Evolutionary conservation across 2,888 invertebrate genomes (phyloP).

Genomic region (Drosophila fulvimacula): DNA sequence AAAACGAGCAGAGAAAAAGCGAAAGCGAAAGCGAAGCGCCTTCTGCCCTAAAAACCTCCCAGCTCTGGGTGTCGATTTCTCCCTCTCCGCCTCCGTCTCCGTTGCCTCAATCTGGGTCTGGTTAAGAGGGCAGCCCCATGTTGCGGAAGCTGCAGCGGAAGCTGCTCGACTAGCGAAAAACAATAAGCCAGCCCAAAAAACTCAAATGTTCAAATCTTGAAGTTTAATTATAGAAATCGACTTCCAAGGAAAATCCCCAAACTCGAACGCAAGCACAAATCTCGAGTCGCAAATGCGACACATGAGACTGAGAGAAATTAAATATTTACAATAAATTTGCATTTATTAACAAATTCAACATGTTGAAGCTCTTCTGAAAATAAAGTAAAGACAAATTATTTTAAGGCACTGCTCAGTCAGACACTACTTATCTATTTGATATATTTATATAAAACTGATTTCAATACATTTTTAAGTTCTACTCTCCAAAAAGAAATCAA

Average conservation of each 20-base stretch:
- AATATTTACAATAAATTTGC: background rate
- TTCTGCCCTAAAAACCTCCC: slow-evolving; percentile 12
- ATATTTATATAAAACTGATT: too few relatives aligned
- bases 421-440: too few relatives aligned
- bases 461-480: too few relatives aligned
- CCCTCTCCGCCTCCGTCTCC: background rate
- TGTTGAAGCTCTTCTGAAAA: too few relatives aligned
- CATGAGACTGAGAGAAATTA: background rate
- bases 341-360: background rate
- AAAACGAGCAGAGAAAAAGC: slow-evolving; percentile 58
- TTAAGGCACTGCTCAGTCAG: too few relatives aligned
- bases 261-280: background rate
- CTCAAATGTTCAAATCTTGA: slow-evolving; percentile 19
- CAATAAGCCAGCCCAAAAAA: slow-evolving; percentile 28
- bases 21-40: slow-evolving; percentile 17
- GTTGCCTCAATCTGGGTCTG: slow-evolving; percentile 7
- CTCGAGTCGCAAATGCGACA: background rate
- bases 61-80: background rate
- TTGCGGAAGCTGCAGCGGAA: slow-evolving; percentile 67
- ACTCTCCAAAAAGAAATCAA: too few relatives aligned
- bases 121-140: slow-evolving; percentile 4
- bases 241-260: background rate
- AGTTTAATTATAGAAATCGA: slow-evolving; percentile 13
- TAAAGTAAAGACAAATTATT: too few relatives aligned
- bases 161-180: slow-evolving; percentile 46